These are phyloP conservation scores for Microcebus tavaratra DNA, from an alignment of 2,113 vertebrate genomes.

Conservation along the genomic window DNA sequence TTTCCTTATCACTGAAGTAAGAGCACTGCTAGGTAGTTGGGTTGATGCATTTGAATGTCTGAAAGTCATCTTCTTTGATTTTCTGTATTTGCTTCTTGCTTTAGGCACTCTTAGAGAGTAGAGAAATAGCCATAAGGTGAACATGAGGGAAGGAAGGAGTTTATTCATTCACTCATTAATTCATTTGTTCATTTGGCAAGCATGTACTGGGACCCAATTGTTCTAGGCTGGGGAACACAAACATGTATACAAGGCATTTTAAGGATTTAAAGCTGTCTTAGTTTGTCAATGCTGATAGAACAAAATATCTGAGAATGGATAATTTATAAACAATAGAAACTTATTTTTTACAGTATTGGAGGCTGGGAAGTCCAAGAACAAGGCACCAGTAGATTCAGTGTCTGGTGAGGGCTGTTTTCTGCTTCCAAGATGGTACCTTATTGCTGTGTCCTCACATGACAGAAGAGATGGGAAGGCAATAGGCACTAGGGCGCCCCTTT, in stretches of 20 bases:
- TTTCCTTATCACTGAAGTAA: neutral
- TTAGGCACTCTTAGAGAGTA: neutral
- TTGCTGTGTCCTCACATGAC: too few species aligned
- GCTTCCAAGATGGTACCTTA: too few species aligned
- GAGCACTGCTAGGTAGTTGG: neutral
- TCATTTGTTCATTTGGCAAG: neutral
- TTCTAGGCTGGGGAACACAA: too few species aligned
- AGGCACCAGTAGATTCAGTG: too few species aligned
- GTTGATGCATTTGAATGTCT: neutral
- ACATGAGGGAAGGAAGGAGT: neutral
- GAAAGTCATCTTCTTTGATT: neutral
- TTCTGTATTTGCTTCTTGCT: neutral
- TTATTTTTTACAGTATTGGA: too few species aligned
- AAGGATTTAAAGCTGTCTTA: too few species aligned
- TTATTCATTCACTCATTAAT: neutral
- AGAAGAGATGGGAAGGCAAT: neutral
- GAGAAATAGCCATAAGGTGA: neutral
- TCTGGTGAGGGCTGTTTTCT: too few species aligned
- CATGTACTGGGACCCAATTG: neutral
- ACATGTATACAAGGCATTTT: too few species aligned
- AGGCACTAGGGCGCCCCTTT: neutral
- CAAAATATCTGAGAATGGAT: neutral
- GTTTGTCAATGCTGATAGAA: neutral
- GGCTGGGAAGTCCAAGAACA: too few species aligned
- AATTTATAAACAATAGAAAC: neutral